Conservation (phyloP, 1,140 invertebrate genomes). For the Drosophila triauraria region DNA sequence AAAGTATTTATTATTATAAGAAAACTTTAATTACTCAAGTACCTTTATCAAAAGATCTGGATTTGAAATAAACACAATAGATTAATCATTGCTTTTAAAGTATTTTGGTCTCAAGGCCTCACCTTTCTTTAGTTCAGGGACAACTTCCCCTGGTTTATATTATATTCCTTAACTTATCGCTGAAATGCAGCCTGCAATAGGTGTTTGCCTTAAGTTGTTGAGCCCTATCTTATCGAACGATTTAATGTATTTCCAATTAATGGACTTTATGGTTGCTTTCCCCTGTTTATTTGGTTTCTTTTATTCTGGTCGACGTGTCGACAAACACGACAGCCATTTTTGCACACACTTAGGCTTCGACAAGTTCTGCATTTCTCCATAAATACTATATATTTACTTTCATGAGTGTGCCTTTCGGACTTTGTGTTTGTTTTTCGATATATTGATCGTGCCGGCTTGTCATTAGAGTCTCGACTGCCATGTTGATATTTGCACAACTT, state of each 20-base stretch:
- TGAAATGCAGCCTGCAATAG: conserved; percentile 49
- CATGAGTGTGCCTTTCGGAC: conserved; percentile 34
- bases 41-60: background rate
- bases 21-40: background rate
- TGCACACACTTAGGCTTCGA: conserved; percentile 17
- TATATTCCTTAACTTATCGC: conserved; percentile 43
- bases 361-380: conserved; percentile 3
- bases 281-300: conserved; percentile 40
- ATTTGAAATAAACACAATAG: background rate
- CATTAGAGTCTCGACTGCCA: conserved; percentile 44
- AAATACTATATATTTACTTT: conserved; percentile 32
- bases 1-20: background rate
- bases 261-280: conserved; percentile 22
- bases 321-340: conserved; percentile 58
- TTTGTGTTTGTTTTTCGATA: conserved; percentile 54
- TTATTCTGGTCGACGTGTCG: conserved; percentile 65
- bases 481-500: conserved; percentile 60
- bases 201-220: conserved; percentile 17
- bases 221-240: conserved; percentile 66
- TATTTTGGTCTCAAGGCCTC: conserved; percentile 13
- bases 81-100: conserved; percentile 6
- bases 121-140: conserved; percentile 28
- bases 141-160: conserved; percentile 9
- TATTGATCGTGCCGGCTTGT: conserved; percentile 38
- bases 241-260: conserved; percentile 58